Base-by-base conservation (phyloP, 2,797 vertebrate genomes). In the Sebastes goodei region DNA sequence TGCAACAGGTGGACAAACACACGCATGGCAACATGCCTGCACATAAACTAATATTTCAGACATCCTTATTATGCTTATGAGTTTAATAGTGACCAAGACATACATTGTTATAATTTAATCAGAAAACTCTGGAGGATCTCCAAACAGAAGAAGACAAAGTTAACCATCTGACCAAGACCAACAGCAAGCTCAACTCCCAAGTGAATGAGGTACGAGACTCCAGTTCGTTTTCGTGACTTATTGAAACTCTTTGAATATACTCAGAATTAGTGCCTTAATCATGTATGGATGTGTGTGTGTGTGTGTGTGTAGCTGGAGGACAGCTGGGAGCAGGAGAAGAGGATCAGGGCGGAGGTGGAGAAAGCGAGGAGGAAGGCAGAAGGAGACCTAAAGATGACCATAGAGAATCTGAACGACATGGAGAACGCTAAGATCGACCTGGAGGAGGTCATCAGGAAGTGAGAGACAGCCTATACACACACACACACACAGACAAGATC, bases 51-150 rank as follows among this genome's bases (percentile, higher is more conserved):
- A 10, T 1, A 55, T 49, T 49, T 75, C 2, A 66, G 10, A 73
- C 29, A 33, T 0, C 3, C 25, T 17, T 55, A 27, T 42, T 46
- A 29, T 42, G n/a, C 11, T 11, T 55, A 14, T 82, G 11, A 30
- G 7, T 61, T 55, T 61, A 32, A 65, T 11, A 38, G 23, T 29
- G 6, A 46, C 5, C 2, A 32, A 59, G 21, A 10, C 33, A 17
- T 60, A 7, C 29, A 6, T 7, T 25, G n/a, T 29, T 35, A 3
- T 70, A 23, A 23, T 55, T 38, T 5, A 20, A 82, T 55, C 71
- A 95, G 94, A 96, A 96, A 95, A 95, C 95, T n/a, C 87, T 97
- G 8, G 95, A 96, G 0, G 94, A 97, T 81, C 82, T 96, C 25
- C 94, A 95, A 85, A 87, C 86, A 23, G 93, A 96, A 63, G 92